Base-by-base conservation (phyloP, 1,140 invertebrate genomes). In the Drosophila hydei region DNA sequence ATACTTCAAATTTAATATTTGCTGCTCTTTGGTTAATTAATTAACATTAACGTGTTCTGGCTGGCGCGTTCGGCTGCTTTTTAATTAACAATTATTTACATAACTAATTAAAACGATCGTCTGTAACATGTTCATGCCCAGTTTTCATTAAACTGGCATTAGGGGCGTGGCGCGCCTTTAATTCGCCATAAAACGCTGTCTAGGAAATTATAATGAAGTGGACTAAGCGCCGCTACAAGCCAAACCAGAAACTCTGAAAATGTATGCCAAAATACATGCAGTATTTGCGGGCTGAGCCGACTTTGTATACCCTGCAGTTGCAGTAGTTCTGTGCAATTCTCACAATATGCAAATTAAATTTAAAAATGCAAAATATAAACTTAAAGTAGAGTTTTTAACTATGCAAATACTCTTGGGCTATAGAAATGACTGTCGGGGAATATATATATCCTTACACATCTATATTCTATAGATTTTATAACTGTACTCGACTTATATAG, bases 51-150 rank as follows among this genome's bases (percentile, higher is more conserved):
- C 42, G 40, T 73, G 48, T 50, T 67, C 55, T 33, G 36, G 56
- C 50, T 55, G 18, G 62, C 55, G 51, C 64, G 51, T 61, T 55
- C 21, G 56, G 62, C 55, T 63, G 62, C 72, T 72, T 52, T 72
- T 83, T 77, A 80, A 76, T 87, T 80, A 65, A 80, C 77, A 84
- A 80, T 81, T 77, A 80, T 80, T 84, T 84, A 87, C 77, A 87
- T 85, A 87, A 72, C 81, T 77, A 80, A 85, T 80, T 80, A 45
- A 80, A 85, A 77, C 70, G 77, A 69, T 77, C 59, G 80, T 48
- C 52, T 70, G 61, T 30, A 77, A 80, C 77, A 74, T 80, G 80
- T 80, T 85, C 80, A 87, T 80, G 80, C 77, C 62, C 69, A 75
- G 80, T 80, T 85, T 80, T 77, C 77, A 85, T 80, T 80, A 84